Base-by-base conservation (phyloP, 2,113 vertebrate genomes). In the Anarrhichthys ocellatus region DNA sequence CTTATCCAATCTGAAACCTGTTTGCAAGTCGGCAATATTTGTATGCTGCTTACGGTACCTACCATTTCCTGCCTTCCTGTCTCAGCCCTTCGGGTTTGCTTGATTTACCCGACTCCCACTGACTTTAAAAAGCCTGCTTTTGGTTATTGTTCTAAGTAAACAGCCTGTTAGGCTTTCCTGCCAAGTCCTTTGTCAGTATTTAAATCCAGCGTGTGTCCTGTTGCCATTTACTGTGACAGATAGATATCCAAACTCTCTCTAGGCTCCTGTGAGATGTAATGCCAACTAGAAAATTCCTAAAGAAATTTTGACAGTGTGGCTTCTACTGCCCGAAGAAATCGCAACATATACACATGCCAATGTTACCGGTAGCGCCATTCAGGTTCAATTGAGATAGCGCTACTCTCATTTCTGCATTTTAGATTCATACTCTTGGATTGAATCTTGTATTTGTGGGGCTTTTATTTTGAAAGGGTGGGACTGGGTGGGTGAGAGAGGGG, bases 151-250 rank as follows among this genome's bases (percentile, higher is more conserved):
- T 81, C 29, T 54, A 13, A 76, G 72, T 70, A 22, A 72, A 61
- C 42, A 18, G 68, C 73, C 29, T 61, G 22, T 36, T 85, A 50
- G 59, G 17, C 20, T 36, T 42, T 56, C 18, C 65, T 44, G 50
- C 75, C 65, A 71, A 34, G 18, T 76, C 66, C 17, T 56, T 44
- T 40, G 44, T 56, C 48, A 79, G 44, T 18, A 22, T 69, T 82
- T 83, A 58, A 73, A 54, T 77, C 56, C 75, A 76, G 42, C 10
- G 3, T 2, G 10, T 76, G 56, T 84, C 68, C 63, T 48, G 40
- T 32, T 79, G 62, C 67, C 56, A 68, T 74, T 73, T 50, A 54
- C 73, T 75, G 59, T 72, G 69, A 61, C 66, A 36, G 68, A 77
- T 10, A 48, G 73, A 72, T 54, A 63, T 50, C 61, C 20, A 78